Conservation (phyloP, 2,888 invertebrate species). For the Drosophila anomalata region DNA sequence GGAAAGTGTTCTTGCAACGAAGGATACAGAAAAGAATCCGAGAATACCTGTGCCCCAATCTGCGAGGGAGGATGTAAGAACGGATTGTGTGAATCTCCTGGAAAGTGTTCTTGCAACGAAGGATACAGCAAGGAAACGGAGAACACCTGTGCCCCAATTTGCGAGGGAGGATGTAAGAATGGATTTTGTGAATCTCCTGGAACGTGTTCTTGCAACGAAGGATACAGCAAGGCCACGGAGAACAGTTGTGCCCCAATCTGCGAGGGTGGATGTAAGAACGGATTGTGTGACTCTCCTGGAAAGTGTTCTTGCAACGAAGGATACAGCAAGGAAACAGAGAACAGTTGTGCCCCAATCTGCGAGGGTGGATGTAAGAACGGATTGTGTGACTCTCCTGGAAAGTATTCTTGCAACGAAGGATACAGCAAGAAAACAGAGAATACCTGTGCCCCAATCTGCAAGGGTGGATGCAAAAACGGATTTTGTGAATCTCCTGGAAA, state of each 20-base stretch:
- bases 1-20: slow-evolving; percentile 33
- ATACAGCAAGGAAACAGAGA: slow-evolving; percentile 1
- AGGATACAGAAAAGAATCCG: too few species aligned
- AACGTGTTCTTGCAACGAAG: slow-evolving; percentile 9
- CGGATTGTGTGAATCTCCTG: slow-evolving; percentile 1
- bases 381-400: slow-evolving; percentile 3
- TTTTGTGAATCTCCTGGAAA: slow-evolving; percentile 6
- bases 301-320: slow-evolving; percentile 41
- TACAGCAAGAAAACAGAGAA: not conserved
- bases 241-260: slow-evolving; percentile 5
- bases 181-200: slow-evolving; percentile 11
- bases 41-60: not conserved
- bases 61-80: slow-evolving; percentile 4
- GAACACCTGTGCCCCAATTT: slow-evolving; percentile 4
- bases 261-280: slow-evolving; percentile 30
- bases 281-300: slow-evolving; percentile 32
- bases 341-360: not conserved
- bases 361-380: slow-evolving; percentile 3
- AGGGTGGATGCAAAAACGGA: slow-evolving; percentile 4
- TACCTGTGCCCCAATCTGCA: slow-evolving; percentile 4
- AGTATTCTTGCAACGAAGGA: slow-evolving; percentile 11
- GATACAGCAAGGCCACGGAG: not conserved
- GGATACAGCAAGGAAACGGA: not conserved
- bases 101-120: slow-evolving; percentile 9
- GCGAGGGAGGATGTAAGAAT: not conserved